These are phyloP conservation scores for Rhinichthys klamathensis DNA, from an alignment of 2,113 vertebrate genomes.

Conservation along the genomic window DNA sequence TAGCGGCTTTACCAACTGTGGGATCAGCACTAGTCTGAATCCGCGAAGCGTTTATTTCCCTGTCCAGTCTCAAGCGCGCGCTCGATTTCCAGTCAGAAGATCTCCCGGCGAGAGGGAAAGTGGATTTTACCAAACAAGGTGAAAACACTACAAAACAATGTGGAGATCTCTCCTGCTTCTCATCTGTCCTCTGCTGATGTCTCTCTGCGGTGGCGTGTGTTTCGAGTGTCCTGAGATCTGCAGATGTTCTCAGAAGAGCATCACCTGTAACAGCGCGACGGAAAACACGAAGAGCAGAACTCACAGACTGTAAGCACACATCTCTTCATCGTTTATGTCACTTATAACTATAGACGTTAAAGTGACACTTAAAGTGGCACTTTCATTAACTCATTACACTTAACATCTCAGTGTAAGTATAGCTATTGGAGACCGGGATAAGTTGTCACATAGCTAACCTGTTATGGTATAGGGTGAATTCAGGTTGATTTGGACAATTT, in stretches of 20 bases:
- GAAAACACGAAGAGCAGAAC: constrained; percentile 19
- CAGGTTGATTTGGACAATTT: too few species aligned
- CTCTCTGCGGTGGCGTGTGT: constrained; percentile 31
- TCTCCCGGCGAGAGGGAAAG: background rate
- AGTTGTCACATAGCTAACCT: background rate
- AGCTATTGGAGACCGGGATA: background rate
- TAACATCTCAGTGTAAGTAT: background rate
- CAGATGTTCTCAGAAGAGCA: constrained; percentile 46
- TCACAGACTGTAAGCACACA: constrained; percentile 47
- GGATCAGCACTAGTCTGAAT: background rate
- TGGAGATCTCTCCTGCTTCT: background rate
- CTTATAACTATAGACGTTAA: background rate
- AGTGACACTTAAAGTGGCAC: background rate
- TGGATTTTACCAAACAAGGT: background rate
- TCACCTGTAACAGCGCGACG: constrained; percentile 50
- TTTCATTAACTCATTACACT: background rate
- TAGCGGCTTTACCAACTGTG: background rate
- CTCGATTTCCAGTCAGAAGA: background rate
- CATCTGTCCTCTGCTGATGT: constrained; percentile 3
- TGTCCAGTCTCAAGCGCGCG: background rate
- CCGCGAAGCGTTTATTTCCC: background rate
- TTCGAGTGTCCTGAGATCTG: constrained; percentile 56
- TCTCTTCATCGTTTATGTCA: background rate
- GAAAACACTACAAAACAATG: constrained; percentile 15
- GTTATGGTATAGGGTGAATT: too few species aligned